These are phyloP conservation scores for Tachycineta bicolor DNA, from an alignment of 2,113 vertebrate genomes.

Conservation along the genomic window DNA sequence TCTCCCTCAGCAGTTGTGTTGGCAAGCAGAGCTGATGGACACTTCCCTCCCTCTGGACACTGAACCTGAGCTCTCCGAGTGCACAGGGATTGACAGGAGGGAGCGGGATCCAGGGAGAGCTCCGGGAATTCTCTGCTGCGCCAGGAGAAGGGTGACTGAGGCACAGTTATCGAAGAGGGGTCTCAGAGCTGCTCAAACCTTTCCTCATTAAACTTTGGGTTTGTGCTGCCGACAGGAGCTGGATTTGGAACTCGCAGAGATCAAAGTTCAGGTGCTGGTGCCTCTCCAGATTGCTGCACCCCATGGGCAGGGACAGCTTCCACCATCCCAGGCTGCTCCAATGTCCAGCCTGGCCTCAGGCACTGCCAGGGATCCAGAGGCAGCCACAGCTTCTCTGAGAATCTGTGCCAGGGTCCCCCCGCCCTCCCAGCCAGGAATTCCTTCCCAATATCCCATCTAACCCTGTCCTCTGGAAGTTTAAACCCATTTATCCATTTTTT, in stretches of 20 bases:
- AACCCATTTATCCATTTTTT: background rate
- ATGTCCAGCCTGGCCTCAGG: rapidly evolving
- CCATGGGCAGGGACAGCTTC: background rate
- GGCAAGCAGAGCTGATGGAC: too few relatives aligned
- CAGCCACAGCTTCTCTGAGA: background rate
- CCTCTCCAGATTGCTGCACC: background rate
- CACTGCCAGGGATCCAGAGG: background rate
- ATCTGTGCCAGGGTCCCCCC: background rate
- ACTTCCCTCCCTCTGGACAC: too few relatives aligned
- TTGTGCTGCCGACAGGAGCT: background rate
- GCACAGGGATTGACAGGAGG: too few relatives aligned
- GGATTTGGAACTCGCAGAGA: background rate
- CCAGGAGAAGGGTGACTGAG: background rate
- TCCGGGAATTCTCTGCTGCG: background rate
- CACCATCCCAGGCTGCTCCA: rapidly evolving
- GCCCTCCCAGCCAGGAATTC: background rate
- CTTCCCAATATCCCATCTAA: background rate
- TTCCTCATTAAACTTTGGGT: background rate
- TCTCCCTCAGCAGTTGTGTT: too few relatives aligned
- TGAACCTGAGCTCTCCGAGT: too few relatives aligned
- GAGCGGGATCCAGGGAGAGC: background rate
- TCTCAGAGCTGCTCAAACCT: background rate
- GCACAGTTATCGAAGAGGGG: background rate
- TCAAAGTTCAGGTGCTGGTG: background rate
- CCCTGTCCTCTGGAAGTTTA: background rate